phyloP scores from a whole-genome alignment of 2,888 invertebrate genomes.

The Drosophila lacicola region DNA sequence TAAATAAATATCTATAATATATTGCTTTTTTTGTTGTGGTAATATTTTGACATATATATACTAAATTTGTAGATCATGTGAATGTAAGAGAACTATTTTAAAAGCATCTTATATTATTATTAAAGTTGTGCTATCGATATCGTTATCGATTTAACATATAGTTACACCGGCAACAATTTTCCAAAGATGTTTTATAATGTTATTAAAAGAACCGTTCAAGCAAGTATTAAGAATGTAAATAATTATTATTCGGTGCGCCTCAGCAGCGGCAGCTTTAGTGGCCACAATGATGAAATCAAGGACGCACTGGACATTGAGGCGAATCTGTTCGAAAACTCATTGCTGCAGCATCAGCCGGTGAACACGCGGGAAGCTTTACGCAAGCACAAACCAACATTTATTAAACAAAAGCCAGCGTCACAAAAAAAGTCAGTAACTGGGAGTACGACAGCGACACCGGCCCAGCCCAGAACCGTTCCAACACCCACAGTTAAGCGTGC shows the following conservation, averaged over 20 bases:
- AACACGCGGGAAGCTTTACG: constrained; percentile 62
- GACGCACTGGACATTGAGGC: constrained; percentile 74
- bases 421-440: background rate
- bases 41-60: background rate
- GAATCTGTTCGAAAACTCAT: constrained; percentile 78
- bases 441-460: background rate
- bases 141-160: constrained; percentile 13
- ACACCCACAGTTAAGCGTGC: background rate
- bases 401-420: constrained; percentile 16
- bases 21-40: no score
- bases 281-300: constrained; percentile 64
- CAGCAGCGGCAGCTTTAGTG: constrained; percentile 38
- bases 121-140: constrained; percentile 3
- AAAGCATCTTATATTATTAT: background rate
- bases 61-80: no score
- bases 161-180: constrained; percentile 14
- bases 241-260: constrained; percentile 30
- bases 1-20: no score
- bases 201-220: constrained; percentile 50
- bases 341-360: constrained; percentile 63
- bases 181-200: constrained; percentile 60
- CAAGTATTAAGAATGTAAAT: constrained; percentile 34
- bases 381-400: constrained; percentile 38
- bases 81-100: background rate
- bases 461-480: constrained; percentile 17